Conservation (phyloP, 2,113 vertebrate genomes). For the Delphinus delphis region DNA sequence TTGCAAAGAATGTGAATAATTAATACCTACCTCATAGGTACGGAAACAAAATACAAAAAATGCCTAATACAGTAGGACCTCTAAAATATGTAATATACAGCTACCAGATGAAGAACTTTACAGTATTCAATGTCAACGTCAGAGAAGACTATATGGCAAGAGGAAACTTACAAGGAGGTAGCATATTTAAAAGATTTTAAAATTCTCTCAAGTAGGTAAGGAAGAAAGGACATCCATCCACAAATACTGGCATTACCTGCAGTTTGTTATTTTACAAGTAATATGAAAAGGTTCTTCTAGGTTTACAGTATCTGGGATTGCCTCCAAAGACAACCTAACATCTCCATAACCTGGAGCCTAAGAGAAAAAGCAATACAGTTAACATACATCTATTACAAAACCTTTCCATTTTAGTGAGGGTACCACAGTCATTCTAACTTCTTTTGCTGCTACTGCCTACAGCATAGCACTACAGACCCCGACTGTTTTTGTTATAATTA, state of each 20-base stretch:
- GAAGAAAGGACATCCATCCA: background rate
- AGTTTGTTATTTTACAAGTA: conserved; percentile 99
- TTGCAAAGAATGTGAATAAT: conserved; percentile 11
- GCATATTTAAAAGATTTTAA: conserved; percentile 19
- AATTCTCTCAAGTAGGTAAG: background rate
- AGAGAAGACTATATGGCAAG: background rate
- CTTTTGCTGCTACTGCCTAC: background rate
- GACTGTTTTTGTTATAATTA: background rate
- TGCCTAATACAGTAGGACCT: background rate
- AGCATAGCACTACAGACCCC: background rate
- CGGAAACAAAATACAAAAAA: conserved; percentile 6
- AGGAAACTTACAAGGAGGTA: background rate
- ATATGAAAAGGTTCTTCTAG: conserved; percentile 98
- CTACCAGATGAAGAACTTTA: background rate
- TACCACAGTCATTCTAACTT: background rate
- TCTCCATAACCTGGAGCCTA: conserved; percentile 98
- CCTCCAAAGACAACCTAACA: conserved; percentile 95
- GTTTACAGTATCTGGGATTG: conserved; percentile 96
- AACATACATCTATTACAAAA: conserved; percentile 23
- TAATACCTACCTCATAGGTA: background rate
- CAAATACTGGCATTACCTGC: conserved; percentile 89
- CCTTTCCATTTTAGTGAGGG: background rate
- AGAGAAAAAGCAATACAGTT: conserved; percentile 53
- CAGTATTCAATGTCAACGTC: background rate
- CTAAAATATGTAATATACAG: background rate